phyloP scores from a whole-genome alignment of 2,888 invertebrate species.

The Steromphala cineraria region DNA sequence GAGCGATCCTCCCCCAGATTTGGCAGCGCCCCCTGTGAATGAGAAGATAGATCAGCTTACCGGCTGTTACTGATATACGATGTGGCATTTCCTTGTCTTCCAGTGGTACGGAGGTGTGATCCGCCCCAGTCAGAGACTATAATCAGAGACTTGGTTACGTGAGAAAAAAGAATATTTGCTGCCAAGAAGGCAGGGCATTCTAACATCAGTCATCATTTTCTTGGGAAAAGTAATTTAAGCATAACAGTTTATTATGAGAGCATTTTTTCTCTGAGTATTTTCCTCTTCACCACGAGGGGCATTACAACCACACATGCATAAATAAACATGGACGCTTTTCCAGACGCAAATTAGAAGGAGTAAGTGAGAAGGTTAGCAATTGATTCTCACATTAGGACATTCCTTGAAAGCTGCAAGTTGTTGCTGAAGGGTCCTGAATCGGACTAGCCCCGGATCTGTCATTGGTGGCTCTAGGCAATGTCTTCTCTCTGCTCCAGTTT shows the following conservation, averaged over 20 bases:
- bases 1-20: not conserved
- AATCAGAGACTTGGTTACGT: not conserved
- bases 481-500: not conserved
- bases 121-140: not conserved
- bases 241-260: conserved; percentile 6
- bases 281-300: not conserved
- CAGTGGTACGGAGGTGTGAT: not conserved
- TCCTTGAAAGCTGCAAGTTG: too few species aligned
- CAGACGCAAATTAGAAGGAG: too few species aligned
- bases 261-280: not conserved
- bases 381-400: too few species aligned
- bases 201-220: not conserved
- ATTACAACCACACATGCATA: too few species aligned
- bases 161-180: not conserved
- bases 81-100: conserved; percentile 11
- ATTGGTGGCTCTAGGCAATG: too few species aligned
- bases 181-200: not conserved
- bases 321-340: too few species aligned
- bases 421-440: too few species aligned
- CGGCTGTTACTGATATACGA: not conserved
- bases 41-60: not conserved
- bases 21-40: conserved; percentile 10
- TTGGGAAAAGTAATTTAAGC: not conserved
- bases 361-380: too few species aligned
- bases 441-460: too few species aligned